Conservation (phyloP, 2,888 invertebrate species). For the Hypselothyrea guttata region DNA sequence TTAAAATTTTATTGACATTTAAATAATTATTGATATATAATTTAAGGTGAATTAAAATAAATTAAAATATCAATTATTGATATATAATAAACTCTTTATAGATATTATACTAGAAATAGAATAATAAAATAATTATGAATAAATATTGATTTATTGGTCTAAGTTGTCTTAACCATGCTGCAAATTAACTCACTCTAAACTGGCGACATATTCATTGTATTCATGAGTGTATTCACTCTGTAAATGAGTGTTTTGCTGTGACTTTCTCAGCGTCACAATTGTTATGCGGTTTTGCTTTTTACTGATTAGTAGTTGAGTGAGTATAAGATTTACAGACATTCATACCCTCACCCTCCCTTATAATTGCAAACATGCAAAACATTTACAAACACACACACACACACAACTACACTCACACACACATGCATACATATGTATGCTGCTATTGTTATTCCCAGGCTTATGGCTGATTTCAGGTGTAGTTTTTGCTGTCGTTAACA, state of each 20-base stretch:
- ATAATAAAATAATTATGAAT: too few species aligned
- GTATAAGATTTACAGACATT: too few species aligned
- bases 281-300: constrained; percentile 55
- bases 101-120: too few species aligned
- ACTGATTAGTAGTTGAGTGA: constrained; percentile 58
- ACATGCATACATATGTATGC: too few species aligned
- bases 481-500: constrained; percentile 40
- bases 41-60: too few species aligned
- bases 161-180: too few species aligned
- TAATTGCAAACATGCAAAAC: constrained; percentile 72
- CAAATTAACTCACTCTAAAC: constrained; percentile 6
- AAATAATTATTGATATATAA: too few species aligned
- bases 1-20: too few species aligned
- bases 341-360: constrained; percentile 73
- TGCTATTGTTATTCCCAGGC: constrained; percentile 61
- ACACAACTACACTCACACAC: too few species aligned
- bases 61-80: too few species aligned
- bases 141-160: too few species aligned
- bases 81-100: too few species aligned
- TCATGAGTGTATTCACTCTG: constrained; percentile 26
- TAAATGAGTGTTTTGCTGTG: constrained; percentile 13
- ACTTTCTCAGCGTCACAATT: constrained; percentile 68
- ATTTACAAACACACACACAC: constrained; percentile 37
- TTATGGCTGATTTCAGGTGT: constrained; percentile 43
- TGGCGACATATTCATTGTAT: constrained; percentile 22